phyloP scores from a whole-genome alignment of 2,888 invertebrate species.

The Pocota personata region DNA sequence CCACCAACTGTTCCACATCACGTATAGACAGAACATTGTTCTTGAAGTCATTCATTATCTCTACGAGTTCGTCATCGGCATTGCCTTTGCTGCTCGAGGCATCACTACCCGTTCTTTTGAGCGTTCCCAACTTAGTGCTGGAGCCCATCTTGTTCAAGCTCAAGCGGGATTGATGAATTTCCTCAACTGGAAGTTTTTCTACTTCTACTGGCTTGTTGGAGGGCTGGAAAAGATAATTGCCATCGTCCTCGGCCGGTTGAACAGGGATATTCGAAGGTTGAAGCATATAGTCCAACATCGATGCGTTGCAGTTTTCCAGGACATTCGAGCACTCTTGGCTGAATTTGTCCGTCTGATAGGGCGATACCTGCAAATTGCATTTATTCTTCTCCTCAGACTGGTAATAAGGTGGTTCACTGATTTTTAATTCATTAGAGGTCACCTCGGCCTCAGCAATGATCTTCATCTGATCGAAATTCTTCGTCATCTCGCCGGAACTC shows the following conservation, averaged over 20 bases:
- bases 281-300: constrained; percentile 84
- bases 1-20: constrained; percentile 92
- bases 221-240: constrained; percentile 81
- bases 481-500: constrained; percentile 78
- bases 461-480: constrained; percentile 79
- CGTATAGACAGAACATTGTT: constrained; percentile 93
- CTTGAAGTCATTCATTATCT: constrained; percentile 94
- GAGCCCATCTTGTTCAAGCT: constrained; percentile 76
- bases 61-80: constrained; percentile 89
- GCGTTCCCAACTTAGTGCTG: constrained; percentile 77
- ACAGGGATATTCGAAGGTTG: constrained; percentile 87
- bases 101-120: constrained; percentile 81
- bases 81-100: constrained; percentile 80
- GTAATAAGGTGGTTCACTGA: constrained; percentile 82
- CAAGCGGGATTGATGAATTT: constrained; percentile 72
- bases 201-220: constrained; percentile 81
- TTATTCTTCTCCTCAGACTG: constrained; percentile 81
- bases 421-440: constrained; percentile 81
- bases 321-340: constrained; percentile 82
- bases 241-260: constrained; percentile 80
- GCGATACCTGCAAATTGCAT: constrained; percentile 76
- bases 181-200: constrained; percentile 67
- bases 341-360: constrained; percentile 80
- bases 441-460: constrained; percentile 78
- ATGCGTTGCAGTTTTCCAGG: constrained; percentile 79